A percentile compares a stretch with the other conserved stretches of the same genome.
Evolutionary conservation across 2,113 vertebrate species (phyloP).

Genomic region (Heterotilapia buettikoferi): DNA sequence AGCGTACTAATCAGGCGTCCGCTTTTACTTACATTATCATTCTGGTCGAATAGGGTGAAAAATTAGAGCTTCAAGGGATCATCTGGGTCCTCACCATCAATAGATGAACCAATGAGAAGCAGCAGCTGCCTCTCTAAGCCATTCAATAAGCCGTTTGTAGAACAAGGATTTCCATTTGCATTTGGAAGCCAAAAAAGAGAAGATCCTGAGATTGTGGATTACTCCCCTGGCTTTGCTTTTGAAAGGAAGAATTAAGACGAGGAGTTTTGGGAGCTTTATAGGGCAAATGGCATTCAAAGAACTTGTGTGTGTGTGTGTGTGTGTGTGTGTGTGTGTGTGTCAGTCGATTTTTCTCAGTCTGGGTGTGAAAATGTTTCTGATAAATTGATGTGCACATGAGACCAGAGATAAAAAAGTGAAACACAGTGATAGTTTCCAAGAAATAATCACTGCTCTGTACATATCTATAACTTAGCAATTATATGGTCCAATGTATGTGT

Average conservation of each 20-base stretch:
- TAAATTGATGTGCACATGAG: neutral
- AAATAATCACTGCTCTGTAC: fast-evolving
- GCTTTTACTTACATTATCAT: neutral
- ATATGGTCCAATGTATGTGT: fast-evolving
- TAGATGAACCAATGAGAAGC: neutral
- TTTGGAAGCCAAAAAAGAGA: slow-evolving; percentile 7
- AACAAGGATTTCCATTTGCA: slow-evolving; percentile 46
- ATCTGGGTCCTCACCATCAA: neutral
- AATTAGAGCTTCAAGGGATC: neutral
- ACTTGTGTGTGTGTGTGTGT: neutral
- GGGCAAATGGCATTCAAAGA: slow-evolving; percentile 7
- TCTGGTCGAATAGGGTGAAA: neutral
- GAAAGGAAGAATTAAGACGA: slow-evolving; percentile 22
- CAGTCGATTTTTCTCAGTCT: neutral
- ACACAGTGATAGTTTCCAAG: neutral
- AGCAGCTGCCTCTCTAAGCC: neutral
- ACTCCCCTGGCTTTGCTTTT: slow-evolving; percentile 27
- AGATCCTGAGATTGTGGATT: slow-evolving; percentile 32
- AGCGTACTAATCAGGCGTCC: neutral
- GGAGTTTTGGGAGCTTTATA: slow-evolving; percentile 9
- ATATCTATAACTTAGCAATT: neutral
- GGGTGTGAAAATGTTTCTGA: neutral
- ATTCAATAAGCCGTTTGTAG: slow-evolving; percentile 28
- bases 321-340: neutral
- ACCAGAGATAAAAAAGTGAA: neutral